Conservation (phyloP, 1,140 invertebrate species). For the Ostrea edulis region DNA sequence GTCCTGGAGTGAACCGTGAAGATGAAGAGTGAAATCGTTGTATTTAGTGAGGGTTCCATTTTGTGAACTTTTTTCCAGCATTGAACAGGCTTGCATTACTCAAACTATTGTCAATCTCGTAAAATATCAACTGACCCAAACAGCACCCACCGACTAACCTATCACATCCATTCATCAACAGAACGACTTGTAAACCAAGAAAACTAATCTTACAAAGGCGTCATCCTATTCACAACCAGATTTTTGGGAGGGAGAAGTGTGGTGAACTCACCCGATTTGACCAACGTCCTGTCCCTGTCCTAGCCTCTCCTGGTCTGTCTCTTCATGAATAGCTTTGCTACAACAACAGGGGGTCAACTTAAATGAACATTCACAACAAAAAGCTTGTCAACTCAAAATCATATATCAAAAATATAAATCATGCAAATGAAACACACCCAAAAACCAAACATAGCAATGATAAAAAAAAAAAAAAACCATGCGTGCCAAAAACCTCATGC, state of each 20-base stretch:
- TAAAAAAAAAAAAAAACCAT: background rate
- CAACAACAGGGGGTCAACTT: slow-evolving; percentile 1
- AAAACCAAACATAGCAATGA: background rate
- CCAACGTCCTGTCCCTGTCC: slow-evolving; percentile 49
- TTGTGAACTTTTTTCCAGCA: no score
- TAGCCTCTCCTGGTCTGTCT: slow-evolving; percentile 44
- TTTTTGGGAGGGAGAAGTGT: background rate
- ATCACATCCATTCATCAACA: no score
- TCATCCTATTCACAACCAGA: no score
- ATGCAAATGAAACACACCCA: background rate
- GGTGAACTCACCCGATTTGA: slow-evolving; percentile 50
- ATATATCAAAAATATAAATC: background rate
- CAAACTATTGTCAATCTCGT: no score
- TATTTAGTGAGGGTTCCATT: no score
- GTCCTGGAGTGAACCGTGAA: no score
- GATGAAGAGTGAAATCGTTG: no score
- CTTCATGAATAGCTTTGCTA: slow-evolving; percentile 56
- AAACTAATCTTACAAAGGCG: no score
- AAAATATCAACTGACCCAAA: no score
- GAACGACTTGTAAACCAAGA: no score
- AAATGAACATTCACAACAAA: background rate
- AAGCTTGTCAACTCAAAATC: background rate
- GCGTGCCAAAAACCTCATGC: slow-evolving; percentile 20
- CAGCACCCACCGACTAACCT: no score
- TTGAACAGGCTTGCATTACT: no score